A percentile compares a stretch with the other conserved stretches of the same genome.
Conservation (phyloP, 2,113 vertebrate species). For the Grammomys surdaster region DNA sequence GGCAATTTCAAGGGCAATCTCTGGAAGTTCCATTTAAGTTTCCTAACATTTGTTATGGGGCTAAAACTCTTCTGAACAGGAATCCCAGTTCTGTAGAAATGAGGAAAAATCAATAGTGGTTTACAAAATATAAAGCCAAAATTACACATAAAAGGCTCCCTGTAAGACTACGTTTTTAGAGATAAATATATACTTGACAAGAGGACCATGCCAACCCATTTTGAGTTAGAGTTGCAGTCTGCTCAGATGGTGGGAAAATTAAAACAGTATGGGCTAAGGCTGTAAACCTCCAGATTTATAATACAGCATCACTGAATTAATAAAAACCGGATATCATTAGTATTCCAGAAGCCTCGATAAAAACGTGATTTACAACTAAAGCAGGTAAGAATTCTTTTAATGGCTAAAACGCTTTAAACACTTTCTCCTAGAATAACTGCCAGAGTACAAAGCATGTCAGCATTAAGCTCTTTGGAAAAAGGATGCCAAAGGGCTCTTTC, state of each 20-base stretch:
- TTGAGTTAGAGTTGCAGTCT: conserved; percentile 69
- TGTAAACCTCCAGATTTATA: conserved; percentile 80
- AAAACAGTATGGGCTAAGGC: conserved; percentile 69
- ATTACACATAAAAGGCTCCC: conserved; percentile 64
- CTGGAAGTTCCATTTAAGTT: conserved; percentile 57
- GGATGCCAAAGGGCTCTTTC: conserved; percentile 71
- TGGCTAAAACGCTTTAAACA: conserved; percentile 68
- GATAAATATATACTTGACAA: conserved; percentile 72
- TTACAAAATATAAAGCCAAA: conserved; percentile 74
- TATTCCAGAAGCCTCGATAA: conserved; percentile 66
- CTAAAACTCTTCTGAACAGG: conserved; percentile 65
- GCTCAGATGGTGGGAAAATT: conserved; percentile 77
- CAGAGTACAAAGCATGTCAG: conserved; percentile 65
- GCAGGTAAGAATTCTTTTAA: conserved; percentile 74
- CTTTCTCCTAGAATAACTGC: conserved; percentile 53
- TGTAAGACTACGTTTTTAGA: conserved; percentile 63
- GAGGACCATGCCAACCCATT: conserved; percentile 79
- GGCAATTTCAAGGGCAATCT: conserved; percentile 52
- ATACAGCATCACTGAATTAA: conserved; percentile 76
- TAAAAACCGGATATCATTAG: conserved; percentile 74
- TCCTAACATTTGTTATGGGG: conserved; percentile 34
- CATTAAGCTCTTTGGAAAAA: conserved; percentile 56
- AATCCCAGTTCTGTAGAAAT: conserved; percentile 18
- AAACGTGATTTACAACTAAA: conserved; percentile 79
- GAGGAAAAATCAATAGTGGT: conserved; percentile 60